Conservation (phyloP, 2,797 vertebrate genomes). For the Glyptemys insculpta region DNA sequence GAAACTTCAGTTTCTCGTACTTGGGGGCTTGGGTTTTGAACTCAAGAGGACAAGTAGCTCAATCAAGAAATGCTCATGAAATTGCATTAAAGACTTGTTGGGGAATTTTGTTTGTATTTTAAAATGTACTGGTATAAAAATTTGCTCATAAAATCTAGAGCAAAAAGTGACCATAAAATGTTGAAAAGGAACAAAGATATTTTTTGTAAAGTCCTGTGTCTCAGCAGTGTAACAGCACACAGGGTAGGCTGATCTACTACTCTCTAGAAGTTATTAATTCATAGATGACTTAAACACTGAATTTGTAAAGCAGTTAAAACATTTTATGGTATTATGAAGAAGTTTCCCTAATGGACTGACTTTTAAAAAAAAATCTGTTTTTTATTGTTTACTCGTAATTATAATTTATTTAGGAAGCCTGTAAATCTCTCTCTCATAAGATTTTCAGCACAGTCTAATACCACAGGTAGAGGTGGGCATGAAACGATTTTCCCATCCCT, state of each 20-base stretch:
- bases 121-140: conserved; percentile 34
- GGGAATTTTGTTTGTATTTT: conserved; percentile 51
- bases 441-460: not conserved
- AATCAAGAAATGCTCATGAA: conserved; percentile 33
- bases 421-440: conserved; percentile 2
- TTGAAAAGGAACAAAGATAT: conserved; percentile 5
- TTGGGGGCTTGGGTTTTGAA: conserved; percentile 52
- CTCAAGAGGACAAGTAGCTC: conserved; percentile 47
- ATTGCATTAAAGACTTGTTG: conserved; percentile 18
- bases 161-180: conserved; percentile 25
- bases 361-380: not conserved
- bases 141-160: conserved; percentile 37
- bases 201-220: not conserved
- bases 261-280: not conserved
- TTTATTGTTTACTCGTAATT: not conserved
- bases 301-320: conserved; percentile 18
- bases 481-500: not conserved
- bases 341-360: not conserved
- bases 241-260: conserved; percentile 17
- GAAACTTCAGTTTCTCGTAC: conserved; percentile 43
- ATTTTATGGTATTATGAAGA: not conserved
- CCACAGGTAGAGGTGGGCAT: not conserved
- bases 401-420: not conserved
- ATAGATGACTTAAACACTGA: conserved; percentile 16
- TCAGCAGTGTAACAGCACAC: not conserved